Base-by-base conservation (phyloP, 2,113 vertebrate species). In the Echinops telfairi region DNA sequence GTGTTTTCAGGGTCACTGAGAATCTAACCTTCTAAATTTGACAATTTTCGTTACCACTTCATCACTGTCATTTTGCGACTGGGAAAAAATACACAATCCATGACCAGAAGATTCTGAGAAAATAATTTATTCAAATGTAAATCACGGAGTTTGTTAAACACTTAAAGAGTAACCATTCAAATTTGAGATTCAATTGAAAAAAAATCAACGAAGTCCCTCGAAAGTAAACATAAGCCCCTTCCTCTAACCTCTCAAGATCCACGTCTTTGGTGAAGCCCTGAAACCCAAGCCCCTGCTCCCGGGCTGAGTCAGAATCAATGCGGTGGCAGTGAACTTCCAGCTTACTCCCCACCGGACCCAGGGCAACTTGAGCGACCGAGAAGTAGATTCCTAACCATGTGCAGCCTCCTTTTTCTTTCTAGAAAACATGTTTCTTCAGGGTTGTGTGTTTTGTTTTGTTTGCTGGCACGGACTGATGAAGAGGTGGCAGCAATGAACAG, bases 61-160 rank as follows among this genome's bases (percentile, higher is more conserved):
- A n/a, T n/a, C n/a, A n/a, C n/a, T n/a, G n/a, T n/a, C n/a, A n/a
- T n/a, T n/a, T n/a, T n/a, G n/a, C n/a, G n/a, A n/a, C n/a, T n/a
- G 33, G 73, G 20, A 91, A 71, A 70, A 90, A 75, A 83, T 78
- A 1, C 31, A 94, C 43, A 94, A 83, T 92, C 90, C 88, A 96
- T 66, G 31, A 95, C 90, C 62, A 92, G 92, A 87, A 90, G 84
- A 92, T 94, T 92, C 16, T 96, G 81, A 96, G 93, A 97, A 97
- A 97, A 96, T 97, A 96, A 95, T 97, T 97, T 97, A 96, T 96
- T 97, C 60, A 77, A 86, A 79, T 95, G 29, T 95, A 95, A 94
- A 92, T 86, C 43, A 92, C 43, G 60, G 86, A 75, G 90, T 85
- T 95, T 91, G 76, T 33, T 20, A 64, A 83, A 75, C 20, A 22